phyloP scores from a whole-genome alignment of 2,888 invertebrate species.

The Acrocera orbiculus region DNA sequence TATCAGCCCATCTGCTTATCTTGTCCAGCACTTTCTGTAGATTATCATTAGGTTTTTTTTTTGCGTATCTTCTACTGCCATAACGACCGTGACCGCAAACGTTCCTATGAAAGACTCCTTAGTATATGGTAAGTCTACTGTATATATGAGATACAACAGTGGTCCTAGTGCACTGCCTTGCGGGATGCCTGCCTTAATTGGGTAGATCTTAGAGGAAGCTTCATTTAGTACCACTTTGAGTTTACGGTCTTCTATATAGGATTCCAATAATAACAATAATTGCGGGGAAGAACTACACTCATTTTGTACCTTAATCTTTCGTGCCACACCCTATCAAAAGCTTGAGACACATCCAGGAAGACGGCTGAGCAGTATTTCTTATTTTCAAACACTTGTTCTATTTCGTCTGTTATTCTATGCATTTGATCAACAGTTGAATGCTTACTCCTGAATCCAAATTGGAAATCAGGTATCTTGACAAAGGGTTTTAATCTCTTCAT shows the following conservation, averaged over 20 bases:
- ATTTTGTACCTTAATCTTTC: constrained; percentile 1
- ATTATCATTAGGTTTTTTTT: not conserved
- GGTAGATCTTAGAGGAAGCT: not conserved
- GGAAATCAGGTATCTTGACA: not conserved
- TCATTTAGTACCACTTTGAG: constrained; percentile 1
- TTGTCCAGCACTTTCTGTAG: not conserved
- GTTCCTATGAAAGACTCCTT: not conserved
- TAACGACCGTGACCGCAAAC: not conserved
- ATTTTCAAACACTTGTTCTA: constrained; percentile 1
- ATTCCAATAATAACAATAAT: not conserved
- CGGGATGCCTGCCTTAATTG: not conserved
- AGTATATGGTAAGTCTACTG: constrained; percentile 1
- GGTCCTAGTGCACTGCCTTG: not conserved
- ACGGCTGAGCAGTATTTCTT: constrained; percentile 1
- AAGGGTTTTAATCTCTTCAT: not conserved
- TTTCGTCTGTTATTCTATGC: not conserved
- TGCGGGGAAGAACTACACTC: not conserved
- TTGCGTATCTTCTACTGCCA: not conserved
- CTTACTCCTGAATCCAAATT: constrained; percentile 3
- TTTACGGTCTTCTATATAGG: not conserved
- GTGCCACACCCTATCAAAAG: constrained; percentile 3
- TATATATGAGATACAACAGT: no score
- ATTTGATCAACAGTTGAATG: constrained; percentile 3
- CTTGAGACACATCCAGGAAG: constrained; percentile 3
- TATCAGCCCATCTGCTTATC: not conserved